Evolutionary conservation across 2,797 vertebrate genomes (phyloP), one percentile per base, ranked within the genome.

Genomic region (Pangasius larnaudii): DNA sequence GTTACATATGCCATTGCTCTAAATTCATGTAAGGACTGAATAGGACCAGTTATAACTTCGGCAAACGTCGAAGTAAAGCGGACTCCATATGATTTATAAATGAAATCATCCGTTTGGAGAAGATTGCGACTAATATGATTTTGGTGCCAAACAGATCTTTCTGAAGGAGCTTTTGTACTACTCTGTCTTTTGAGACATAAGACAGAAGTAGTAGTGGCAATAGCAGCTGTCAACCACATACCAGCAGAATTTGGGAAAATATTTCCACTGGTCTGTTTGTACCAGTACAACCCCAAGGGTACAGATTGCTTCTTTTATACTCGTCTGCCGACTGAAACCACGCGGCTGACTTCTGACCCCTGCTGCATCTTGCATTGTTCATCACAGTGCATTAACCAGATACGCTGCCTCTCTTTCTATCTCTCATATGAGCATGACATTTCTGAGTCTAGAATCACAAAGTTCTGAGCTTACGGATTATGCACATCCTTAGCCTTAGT

Each of bases 11-110:
- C 82, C 84, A 58, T 63, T 67, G 24, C 87, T 56, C 49, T 53
- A 85, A 85, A 89, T 88, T n/a, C 88, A 85, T 83, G 89, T 74
- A 58, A 89, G 49, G 59, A 71, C 86, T 36, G 71, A 82, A 87
- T 83, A 58, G 42, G n/a, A 36, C 46, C 77, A 42, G 69, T 83
- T 53, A 88, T 90, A 61, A 85, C 36, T 91, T 86, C 39, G 81
- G 72, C 69, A 67, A 84, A 82, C 74, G 79, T 42, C 65, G 85
- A 49, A 67, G 49, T 61, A 33, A n/a, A 67, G 11, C 67, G 51
- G 67, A n/a, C 84, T 88, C 56, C 39, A 42, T 63, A 53, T 90
- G 61, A 83, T 65, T 87, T 87, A n/a, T 49, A 42, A 83, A 67
- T 82, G 79, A 90, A 86, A 77, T 85, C 86, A 84, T 87, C 71